phyloP scores from a whole-genome alignment of 2,797 vertebrate species.

The Siniperca obscura region DNA sequence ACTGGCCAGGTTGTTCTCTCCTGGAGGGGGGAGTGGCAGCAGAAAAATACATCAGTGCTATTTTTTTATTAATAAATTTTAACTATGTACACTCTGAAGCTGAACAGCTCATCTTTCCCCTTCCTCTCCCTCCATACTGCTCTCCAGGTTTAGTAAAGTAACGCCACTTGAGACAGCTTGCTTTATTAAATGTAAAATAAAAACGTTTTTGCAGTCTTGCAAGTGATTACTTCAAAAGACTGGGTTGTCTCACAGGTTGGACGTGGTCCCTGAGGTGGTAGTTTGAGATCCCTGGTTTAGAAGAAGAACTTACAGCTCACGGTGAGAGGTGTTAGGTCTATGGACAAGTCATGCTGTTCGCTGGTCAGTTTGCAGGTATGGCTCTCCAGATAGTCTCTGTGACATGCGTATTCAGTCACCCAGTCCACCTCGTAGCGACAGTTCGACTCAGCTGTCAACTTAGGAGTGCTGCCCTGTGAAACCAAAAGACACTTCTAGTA shows the following conservation, averaged over 20 bases:
- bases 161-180: neutral
- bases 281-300: neutral
- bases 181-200: neutral
- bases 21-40: too few relatives aligned
- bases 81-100: neutral
- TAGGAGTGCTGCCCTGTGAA: conserved; percentile 89
- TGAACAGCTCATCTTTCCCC: neutral
- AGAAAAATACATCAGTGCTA: neutral
- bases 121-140: neutral
- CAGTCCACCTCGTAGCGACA: conserved; percentile 96
- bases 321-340: conserved; percentile 89
- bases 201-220: neutral
- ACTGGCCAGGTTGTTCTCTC: neutral
- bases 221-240: neutral
- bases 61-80: neutral
- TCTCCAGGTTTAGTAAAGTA: neutral
- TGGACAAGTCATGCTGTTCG: conserved; percentile 89
- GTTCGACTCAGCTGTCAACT: conserved; percentile 89
- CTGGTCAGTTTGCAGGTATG: conserved; percentile 86
- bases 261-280: neutral
- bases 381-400: conserved; percentile 95
- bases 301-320: conserved; percentile 47
- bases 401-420: conserved; percentile 97
- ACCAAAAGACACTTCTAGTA: neutral
- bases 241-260: neutral